Evolutionary conservation across 92 coral and sea anemone species (phyloP).

Genomic region (Blastomussa wellsi): DNA sequence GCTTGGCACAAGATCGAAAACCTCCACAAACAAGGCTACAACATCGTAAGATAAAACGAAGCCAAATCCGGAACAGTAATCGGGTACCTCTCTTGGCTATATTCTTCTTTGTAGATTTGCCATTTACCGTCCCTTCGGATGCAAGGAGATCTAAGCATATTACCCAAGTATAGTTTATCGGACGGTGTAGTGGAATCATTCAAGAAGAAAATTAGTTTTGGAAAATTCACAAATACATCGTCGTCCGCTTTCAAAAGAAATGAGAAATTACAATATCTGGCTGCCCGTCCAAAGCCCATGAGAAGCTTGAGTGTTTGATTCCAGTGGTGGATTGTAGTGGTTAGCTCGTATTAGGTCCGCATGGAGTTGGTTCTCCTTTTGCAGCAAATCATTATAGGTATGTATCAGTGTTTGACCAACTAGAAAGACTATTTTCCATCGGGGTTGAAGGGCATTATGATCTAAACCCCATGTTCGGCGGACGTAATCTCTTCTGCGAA

Average conservation of each 20-base stretch:
- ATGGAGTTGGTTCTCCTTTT: constrained; percentile 24
- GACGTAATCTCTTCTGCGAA: constrained; percentile 43
- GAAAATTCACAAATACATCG: constrained; percentile 15
- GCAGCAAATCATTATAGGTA: constrained; percentile 1
- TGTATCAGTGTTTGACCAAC: constrained; percentile 28
- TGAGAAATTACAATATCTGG: constrained; percentile 7
- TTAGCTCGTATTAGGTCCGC: constrained; percentile 15
- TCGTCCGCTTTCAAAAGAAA: constrained; percentile 15
- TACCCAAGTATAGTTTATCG: background rate
- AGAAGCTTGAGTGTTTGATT: constrained; percentile 11
- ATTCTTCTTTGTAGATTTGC: background rate
- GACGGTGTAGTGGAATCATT: background rate
- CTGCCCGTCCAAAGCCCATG: constrained; percentile 29
- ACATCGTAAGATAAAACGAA: constrained; percentile 16
- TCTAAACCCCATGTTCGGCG: constrained; percentile 59
- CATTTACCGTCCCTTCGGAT: background rate
- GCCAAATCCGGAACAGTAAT: constrained; percentile 16
- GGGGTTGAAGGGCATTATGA: background rate
- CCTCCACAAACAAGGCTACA: constrained; percentile 10
- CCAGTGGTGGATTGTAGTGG: constrained; percentile 9
- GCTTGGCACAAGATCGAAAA: background rate
- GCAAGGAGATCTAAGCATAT: background rate
- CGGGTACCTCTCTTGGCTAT: background rate
- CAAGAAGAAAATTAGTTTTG: background rate
- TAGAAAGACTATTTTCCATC: constrained; percentile 59